Conservation (phyloP, 2,797 vertebrate genomes). For the Syngnathus rostellatus region DNA sequence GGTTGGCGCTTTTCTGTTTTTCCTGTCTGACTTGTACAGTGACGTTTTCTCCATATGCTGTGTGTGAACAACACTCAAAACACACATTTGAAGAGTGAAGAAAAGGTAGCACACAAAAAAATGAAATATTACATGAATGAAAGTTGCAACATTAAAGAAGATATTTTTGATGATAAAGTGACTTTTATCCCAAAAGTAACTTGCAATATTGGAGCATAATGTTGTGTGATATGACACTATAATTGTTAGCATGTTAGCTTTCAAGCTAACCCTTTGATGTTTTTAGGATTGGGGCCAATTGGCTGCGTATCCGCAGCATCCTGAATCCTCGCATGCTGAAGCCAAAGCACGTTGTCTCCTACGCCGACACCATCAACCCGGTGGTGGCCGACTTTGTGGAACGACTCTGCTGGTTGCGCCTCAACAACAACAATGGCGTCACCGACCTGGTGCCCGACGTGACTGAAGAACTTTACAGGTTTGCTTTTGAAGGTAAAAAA, state of each 20-base stretch:
- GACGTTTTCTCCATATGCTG: not conserved
- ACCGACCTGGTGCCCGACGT: slow-evolving; percentile 63
- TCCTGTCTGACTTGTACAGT: not conserved
- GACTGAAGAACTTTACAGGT: slow-evolving; percentile 73
- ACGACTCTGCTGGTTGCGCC: slow-evolving; percentile 50
- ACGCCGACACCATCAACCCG: slow-evolving; percentile 58
- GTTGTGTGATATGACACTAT: too few species aligned
- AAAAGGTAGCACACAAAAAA: not conserved
- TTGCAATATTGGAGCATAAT: too few species aligned
- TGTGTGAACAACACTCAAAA: not conserved
- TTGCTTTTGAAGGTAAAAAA: slow-evolving; percentile 73
- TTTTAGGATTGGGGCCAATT: slow-evolving; percentile 65
- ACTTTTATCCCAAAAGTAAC: too few species aligned
- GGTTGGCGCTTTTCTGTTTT: not conserved
- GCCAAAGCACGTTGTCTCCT: slow-evolving; percentile 69
- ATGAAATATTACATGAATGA: not conserved
- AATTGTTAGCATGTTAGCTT: not conserved
- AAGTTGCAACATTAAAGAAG: not conserved
- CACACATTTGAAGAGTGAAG: not conserved
- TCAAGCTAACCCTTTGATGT: not conserved
- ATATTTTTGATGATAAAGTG: too few species aligned
- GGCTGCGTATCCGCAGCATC: slow-evolving; percentile 70
- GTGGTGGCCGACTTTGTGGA: slow-evolving; percentile 73
- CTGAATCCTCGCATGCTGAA: slow-evolving; percentile 74
- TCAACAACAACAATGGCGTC: slow-evolving; percentile 36